Conservation (phyloP, 1,140 invertebrate species). For the Drosophila nikananu region DNA sequence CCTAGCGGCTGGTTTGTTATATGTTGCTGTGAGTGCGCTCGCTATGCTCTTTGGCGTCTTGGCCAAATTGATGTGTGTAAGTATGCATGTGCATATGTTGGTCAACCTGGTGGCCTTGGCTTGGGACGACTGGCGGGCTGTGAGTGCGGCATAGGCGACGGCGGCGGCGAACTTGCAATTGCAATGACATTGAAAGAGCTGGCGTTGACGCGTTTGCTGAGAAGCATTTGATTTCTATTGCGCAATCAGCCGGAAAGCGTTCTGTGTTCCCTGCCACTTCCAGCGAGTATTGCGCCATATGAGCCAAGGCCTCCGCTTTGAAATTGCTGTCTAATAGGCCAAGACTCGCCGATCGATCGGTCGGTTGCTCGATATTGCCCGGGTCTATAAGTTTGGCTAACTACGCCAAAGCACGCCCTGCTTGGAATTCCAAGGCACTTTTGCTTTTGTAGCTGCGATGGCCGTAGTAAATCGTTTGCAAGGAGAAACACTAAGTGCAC, state of each 20-base stretch:
- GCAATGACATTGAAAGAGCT: conserved; percentile 77
- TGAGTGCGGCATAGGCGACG: conserved; percentile 21
- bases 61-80: conserved; percentile 19
- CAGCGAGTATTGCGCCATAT: conserved; percentile 50
- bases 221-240: conserved; percentile 47
- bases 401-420: conserved; percentile 56
- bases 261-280: conserved; percentile 27
- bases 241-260: conserved; percentile 50
- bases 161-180: conserved; percentile 53
- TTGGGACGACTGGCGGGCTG: conserved; percentile 35
- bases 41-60: conserved; percentile 20
- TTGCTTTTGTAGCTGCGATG: conserved; percentile 22
- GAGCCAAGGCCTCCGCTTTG: conserved; percentile 44
- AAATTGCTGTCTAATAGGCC: conserved; percentile 55
- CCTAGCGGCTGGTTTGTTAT: conserved; percentile 52
- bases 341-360: conserved; percentile 38
- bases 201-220: conserved; percentile 47
- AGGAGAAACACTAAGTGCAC: conserved; percentile 37
- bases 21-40: conserved; percentile 4
- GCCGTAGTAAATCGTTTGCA: conserved; percentile 55
- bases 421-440: conserved; percentile 60
- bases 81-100: conserved; percentile 43
- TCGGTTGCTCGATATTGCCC: conserved; percentile 32
- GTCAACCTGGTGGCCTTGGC: conserved; percentile 72
- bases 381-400: conserved; percentile 36